A percentile compares a stretch with the other conserved stretches of the same genome.
phyloP scores from a whole-genome alignment of 2,888 invertebrate genomes.

The Papilio protenor region DNA sequence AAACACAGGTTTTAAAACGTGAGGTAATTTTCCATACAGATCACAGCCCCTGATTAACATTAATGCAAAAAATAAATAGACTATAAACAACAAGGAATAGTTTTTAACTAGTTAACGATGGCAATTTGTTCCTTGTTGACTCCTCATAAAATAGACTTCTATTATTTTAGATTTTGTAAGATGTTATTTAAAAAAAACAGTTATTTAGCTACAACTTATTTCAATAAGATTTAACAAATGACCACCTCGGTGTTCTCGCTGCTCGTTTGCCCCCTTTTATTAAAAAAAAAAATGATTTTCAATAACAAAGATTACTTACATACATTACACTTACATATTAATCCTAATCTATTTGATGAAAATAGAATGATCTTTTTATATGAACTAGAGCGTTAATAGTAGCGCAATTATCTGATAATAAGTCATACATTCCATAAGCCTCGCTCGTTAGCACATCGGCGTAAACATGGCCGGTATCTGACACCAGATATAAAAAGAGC shows the following conservation, averaged over 20 bases:
- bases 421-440: not conserved
- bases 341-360: not conserved
- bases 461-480: constrained; percentile 1
- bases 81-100: not conserved
- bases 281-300: too few species aligned
- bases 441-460: not conserved
- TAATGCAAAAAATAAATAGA: not conserved
- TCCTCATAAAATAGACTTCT: not conserved
- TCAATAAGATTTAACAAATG: too few species aligned
- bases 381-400: not conserved
- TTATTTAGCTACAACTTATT: too few species aligned
- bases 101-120: not conserved
- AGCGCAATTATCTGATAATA: not conserved
- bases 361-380: not conserved
- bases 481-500: constrained; percentile 13
- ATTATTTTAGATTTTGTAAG: too few species aligned
- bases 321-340: not conserved
- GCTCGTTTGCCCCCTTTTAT: too few species aligned
- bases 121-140: not conserved
- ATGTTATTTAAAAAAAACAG: too few species aligned
- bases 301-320: too few species aligned
- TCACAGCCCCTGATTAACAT: not conserved
- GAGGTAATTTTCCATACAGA: constrained; percentile 18
- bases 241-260: too few species aligned
- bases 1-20: constrained; percentile 4